Conservation (phyloP, 2,113 vertebrate species). For the Hippolais icterina region DNA sequence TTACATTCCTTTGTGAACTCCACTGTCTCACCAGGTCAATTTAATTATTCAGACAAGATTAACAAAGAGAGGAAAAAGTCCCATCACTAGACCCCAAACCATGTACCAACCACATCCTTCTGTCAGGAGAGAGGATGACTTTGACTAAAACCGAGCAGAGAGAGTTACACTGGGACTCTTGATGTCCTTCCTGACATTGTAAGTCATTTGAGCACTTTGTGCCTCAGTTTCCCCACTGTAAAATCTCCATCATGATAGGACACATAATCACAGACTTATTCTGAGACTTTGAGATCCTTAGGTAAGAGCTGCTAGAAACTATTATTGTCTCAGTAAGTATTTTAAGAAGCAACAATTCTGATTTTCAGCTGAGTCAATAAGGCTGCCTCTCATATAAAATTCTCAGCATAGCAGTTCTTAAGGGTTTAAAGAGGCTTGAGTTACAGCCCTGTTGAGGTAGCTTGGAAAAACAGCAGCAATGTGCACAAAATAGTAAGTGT, state of each 20-base stretch:
- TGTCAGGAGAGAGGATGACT: neutral
- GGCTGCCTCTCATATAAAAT: neutral
- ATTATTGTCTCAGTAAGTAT: neutral
- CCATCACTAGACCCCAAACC: neutral
- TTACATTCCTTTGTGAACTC: neutral
- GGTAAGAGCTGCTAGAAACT: neutral
- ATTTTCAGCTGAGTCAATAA: neutral
- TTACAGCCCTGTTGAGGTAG: neutral
- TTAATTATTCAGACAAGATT: slow-evolving; percentile 47
- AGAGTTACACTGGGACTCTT: neutral
- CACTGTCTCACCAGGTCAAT: slow-evolving; percentile 17
- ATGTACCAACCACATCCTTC: neutral
- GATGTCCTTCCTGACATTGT: neutral
- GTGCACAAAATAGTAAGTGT: neutral
- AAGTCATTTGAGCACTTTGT: neutral
- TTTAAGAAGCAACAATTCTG: neutral
- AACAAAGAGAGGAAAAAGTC: neutral
- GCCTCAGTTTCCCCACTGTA: neutral
- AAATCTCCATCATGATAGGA: neutral
- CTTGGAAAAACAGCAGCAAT: neutral
- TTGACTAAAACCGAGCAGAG: neutral
- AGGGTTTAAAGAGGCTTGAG: neutral
- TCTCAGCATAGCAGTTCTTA: neutral
- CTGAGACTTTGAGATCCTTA: neutral
- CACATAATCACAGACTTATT: neutral